Evolutionary conservation across 2,113 vertebrate species (phyloP).

Genomic region (Ictidomys tridecemlineatus): DNA sequence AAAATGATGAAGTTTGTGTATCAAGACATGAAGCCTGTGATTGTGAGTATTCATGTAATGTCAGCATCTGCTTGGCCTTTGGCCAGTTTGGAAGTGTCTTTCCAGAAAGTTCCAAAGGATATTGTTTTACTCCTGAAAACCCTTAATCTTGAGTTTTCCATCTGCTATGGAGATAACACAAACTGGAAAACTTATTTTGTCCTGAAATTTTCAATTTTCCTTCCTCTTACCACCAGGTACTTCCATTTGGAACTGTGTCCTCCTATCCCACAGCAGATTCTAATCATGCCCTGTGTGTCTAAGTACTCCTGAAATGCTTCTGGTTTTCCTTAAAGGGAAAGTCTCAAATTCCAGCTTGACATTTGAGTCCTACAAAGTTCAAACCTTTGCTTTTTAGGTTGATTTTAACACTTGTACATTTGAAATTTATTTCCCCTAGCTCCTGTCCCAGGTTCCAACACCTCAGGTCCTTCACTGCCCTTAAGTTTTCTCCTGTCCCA

Average conservation of each 20-base stretch:
- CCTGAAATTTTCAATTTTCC: background rate
- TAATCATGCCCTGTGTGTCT: too few relatives aligned
- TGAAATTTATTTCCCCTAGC: background rate
- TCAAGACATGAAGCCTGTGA: slow-evolving; percentile 82
- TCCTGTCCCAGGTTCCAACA: background rate
- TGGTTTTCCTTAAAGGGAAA: background rate
- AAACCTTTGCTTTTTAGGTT: background rate
- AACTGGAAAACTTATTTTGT: background rate
- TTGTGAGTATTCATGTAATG: slow-evolving; percentile 85
- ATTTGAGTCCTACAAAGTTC: background rate
- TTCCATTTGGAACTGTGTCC: background rate
- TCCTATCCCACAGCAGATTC: background rate
- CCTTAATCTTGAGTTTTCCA: background rate
- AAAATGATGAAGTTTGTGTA: slow-evolving; percentile 84
- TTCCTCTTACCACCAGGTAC: background rate
- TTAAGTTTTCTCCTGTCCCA: background rate
- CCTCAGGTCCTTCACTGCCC: background rate
- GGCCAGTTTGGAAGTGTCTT: background rate
- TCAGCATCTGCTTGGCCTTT: background rate
- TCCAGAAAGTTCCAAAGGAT: background rate
- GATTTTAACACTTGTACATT: background rate
- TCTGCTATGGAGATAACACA: background rate
- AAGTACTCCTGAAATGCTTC: background rate
- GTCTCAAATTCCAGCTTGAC: background rate
- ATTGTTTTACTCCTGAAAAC: background rate